Conservation (phyloP, 2,888 invertebrate species). For the Andrena dorsata region DNA sequence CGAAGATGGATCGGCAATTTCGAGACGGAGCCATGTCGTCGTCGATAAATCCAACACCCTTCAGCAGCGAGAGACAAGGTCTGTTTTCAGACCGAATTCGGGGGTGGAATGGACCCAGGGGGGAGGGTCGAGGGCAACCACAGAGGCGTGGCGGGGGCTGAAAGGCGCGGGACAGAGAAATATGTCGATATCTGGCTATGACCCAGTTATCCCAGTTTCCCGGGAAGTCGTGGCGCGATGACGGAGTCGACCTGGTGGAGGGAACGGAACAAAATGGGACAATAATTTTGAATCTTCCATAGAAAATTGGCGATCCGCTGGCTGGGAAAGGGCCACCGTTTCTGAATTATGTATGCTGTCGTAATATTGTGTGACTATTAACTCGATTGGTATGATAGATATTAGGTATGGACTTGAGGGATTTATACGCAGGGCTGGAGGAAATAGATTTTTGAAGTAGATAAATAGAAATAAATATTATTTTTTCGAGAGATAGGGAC, state of each 20-base stretch:
- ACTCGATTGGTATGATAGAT: too few species aligned
- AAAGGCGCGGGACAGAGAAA: slow-evolving; percentile 60
- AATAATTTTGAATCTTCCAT: background rate
- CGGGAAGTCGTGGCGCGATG: slow-evolving; percentile 72
- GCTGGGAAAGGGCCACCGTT: background rate
- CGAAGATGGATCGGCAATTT: background rate
- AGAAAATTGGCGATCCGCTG: background rate
- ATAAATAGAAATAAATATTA: too few species aligned
- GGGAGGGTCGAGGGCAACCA: slow-evolving; percentile 53
- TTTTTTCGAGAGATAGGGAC: too few species aligned
- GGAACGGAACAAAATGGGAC: background rate
- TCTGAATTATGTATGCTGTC: too few species aligned
- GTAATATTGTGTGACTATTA: too few species aligned
- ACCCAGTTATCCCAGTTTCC: slow-evolving; percentile 77
- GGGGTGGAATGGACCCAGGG: slow-evolving; percentile 31
- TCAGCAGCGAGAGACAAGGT: slow-evolving; percentile 25
- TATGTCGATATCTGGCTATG: slow-evolving; percentile 78
- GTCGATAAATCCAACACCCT: slow-evolving; percentile 1
- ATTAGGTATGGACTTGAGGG: too few species aligned
- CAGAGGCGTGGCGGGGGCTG: slow-evolving; percentile 51
- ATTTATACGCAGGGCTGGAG: too few species aligned
- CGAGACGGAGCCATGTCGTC: background rate
- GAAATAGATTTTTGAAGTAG: too few species aligned
- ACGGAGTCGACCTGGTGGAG: slow-evolving; percentile 23
- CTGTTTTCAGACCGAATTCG: slow-evolving; percentile 24